Base-by-base conservation (phyloP, 2,797 vertebrate species). In the Sebastiscus albofasciatus region DNA sequence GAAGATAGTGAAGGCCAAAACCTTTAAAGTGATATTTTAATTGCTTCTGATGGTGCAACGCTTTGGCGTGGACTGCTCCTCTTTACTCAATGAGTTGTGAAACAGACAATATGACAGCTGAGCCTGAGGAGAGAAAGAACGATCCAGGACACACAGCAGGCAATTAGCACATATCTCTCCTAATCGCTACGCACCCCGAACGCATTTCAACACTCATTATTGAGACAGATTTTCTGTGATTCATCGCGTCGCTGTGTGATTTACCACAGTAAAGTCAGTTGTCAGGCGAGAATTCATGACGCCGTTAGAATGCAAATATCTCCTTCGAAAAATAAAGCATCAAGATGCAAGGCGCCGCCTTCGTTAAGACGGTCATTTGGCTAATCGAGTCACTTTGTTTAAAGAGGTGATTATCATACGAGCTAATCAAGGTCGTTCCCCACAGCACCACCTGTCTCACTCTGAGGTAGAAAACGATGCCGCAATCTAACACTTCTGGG, bases 231-330 rank as follows among this genome's bases (percentile, higher is more conserved):
- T 82, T 84, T 88, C 77, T 72, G 46, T 87, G 82, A 94, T 89
- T 90, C 87, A 88, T 89, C 34, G 3, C 27, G 13, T 52, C 56
- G 74, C 72, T 80, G 46, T 87, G 76, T 65, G 83, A 89, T 84
- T 88, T 74, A 83, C 70, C 82, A 83, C 22, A 65, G 31, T 34
- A 34, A 34, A 88, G 60, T 88, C 75, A 81, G 82, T 83, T 81
- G 74, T 83, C 87, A 74, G 81, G 78, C 9, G 20, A 87, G 81
- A 86, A 89, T 81, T 83, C 75, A 84, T 86, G 75, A 84, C 62
- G 29, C 67, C 77, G 73, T 87, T 83, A 86, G 87, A 79, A 94
- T 87, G 86, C 86, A 91, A 91, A 94, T 9, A 52, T 90, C 81
- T 79, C 52, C 36, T 20, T 58, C 0, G 18, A 39, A 84, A 83